Evolutionary conservation across 2,888 invertebrate species (phyloP).

Genomic region (Hyposoter didymator): DNA sequence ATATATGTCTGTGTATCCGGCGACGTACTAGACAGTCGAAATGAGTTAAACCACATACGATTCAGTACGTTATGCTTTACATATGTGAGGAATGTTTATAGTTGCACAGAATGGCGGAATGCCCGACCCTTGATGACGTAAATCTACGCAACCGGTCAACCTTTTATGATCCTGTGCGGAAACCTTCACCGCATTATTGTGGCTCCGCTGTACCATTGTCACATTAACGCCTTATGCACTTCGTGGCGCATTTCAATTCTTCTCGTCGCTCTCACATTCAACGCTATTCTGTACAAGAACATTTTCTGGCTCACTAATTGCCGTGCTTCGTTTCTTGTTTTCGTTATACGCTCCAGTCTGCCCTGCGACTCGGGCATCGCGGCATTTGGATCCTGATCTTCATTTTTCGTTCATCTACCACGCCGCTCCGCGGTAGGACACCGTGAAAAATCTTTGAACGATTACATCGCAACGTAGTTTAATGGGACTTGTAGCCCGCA

Average conservation of each 20-base stretch:
- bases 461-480: neutral
- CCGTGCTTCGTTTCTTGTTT: conserved; percentile 13
- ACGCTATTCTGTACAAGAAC: conserved; percentile 38
- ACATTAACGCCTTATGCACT: conserved; percentile 59
- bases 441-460: neutral
- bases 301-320: conserved; percentile 50
- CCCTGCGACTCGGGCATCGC: neutral
- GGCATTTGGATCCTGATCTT: neutral
- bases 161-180: conserved; percentile 58
- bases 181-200: conserved; percentile 49
- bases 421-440: neutral
- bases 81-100: conserved; percentile 40
- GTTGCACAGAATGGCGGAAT: conserved; percentile 1
- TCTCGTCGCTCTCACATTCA: conserved; percentile 29
- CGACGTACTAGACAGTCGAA: conserved; percentile 6
- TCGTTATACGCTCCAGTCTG: neutral
- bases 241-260: conserved; percentile 1
- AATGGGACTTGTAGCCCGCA: neutral
- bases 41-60: conserved; percentile 37
- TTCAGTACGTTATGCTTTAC: conserved; percentile 18
- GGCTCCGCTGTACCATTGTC: conserved; percentile 52
- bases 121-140: conserved; percentile 37
- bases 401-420: neutral
- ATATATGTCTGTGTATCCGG: neutral
- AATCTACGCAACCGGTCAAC: conserved; percentile 48